Conservation (phyloP, 2,888 invertebrate genomes). For the Zhengitettix transpicula region DNA sequence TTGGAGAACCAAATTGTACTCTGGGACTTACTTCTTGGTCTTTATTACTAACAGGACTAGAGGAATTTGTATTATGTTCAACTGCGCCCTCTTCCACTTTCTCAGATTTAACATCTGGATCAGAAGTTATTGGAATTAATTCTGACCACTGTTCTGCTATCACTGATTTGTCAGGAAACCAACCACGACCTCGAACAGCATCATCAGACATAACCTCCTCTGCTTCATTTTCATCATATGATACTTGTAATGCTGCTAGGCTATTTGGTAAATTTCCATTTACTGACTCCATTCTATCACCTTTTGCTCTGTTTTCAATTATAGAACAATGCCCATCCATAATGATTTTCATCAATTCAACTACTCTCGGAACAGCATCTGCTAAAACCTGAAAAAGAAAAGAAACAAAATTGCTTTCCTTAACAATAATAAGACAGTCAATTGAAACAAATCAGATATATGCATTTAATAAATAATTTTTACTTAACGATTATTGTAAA, state of each 20-base stretch:
- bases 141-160: no score
- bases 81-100: background rate
- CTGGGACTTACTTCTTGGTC: constrained; percentile 1
- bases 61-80: background rate
- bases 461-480: no score
- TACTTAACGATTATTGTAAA: no score
- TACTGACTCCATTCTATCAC: background rate
- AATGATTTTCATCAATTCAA: constrained; percentile 4
- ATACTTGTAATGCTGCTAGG: constrained; percentile 6
- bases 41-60: background rate
- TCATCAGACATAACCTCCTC: constrained; percentile 3
- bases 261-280: constrained; percentile 6
- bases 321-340: constrained; percentile 3
- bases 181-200: background rate
- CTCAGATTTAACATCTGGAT: background rate
- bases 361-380: constrained; percentile 5
- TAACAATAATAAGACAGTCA: no score
- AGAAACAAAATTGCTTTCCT: background rate
- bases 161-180: background rate
- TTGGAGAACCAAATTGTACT: background rate
- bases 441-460: no score
- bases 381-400: background rate
- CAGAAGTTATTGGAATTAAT: no score
- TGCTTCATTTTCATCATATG: constrained; percentile 8
- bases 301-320: background rate